A percentile compares a stretch with the other conserved stretches of the same genome.
Conservation (phyloP, 2,113 vertebrate species). For the Trinectes maculatus region DNA sequence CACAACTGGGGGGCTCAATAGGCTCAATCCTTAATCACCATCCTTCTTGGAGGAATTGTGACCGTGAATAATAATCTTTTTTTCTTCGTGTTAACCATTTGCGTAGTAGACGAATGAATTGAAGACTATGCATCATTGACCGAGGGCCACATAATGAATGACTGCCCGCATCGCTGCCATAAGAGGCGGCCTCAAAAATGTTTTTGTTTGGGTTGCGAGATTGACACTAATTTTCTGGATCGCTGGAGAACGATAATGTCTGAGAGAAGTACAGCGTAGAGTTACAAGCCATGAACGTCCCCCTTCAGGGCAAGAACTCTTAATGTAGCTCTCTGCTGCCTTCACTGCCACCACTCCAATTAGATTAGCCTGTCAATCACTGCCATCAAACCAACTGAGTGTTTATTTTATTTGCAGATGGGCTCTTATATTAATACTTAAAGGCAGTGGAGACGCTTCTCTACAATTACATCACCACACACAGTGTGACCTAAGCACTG, state of each 20-base stretch:
- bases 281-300: constrained; percentile 46
- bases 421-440: constrained; percentile 73
- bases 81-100: constrained; percentile 33
- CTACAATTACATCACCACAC: constrained; percentile 73
- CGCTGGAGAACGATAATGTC: constrained; percentile 55
- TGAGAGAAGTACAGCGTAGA: constrained; percentile 44
- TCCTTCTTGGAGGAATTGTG: constrained; percentile 10
- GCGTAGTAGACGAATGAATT: constrained; percentile 23
- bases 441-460: constrained; percentile 49
- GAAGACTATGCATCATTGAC: constrained; percentile 19
- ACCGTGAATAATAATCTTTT: constrained; percentile 32
- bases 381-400: constrained; percentile 66
- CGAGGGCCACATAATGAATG: constrained; percentile 17
- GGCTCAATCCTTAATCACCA: constrained; percentile 43
- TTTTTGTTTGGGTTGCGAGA: constrained; percentile 54
- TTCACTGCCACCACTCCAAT: constrained; percentile 70
- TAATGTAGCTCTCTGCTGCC: constrained; percentile 68
- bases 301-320: constrained; percentile 57
- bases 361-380: constrained; percentile 77
- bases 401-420: constrained; percentile 73
- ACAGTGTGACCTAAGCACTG: constrained; percentile 50
- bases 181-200: constrained; percentile 31
- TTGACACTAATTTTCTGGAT: constrained; percentile 44
- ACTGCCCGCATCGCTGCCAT: constrained; percentile 24
- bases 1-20: constrained; percentile 14